Evolutionary conservation across 2,113 vertebrate species (phyloP), one percentile per base, ranked within the genome.

Genomic region (Pseudopipra pipra): DNA sequence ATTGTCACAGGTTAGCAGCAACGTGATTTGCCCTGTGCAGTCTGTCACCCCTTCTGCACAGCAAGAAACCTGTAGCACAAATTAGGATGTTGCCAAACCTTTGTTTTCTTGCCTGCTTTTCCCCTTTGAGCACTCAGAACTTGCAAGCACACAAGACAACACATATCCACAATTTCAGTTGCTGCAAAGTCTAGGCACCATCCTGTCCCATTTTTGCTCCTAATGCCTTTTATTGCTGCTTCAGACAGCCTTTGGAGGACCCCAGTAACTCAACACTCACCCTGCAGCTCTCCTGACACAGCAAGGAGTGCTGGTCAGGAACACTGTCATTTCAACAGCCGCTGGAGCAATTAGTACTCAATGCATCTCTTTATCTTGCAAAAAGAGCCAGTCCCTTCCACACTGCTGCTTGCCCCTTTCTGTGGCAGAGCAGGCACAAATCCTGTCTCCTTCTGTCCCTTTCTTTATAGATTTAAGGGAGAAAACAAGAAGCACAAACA

Each of bases 301-400:
- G 58, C 52, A 67, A 47, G 52, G 39, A 54, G 27, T 8, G 1
- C 49, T 63, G 20, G 3, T 58, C 56, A 85, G 56, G n/a, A 78
- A 10, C 41, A 27, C 0, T 0, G 2, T 4, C 20, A 47, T 70
- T 88, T 73, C n/a, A 67, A 44, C 44, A 51, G 25, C 55, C n/a
- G 20, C 43, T 77, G 8, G 27, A 70, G 28, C 27, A 76, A 41
- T 70, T 35, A 41, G 22, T 28, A 35, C 43, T 81, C 28, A 39
- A 27, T 31, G 4, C 8, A 55, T 19, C 6, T 12, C 20, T 59
- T 85, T 51, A 56, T 20, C 65, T 74, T 63, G 20, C 7, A 17
- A 63, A 67, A 90, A 51, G 14, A 73, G 1, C 5, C 18, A 39
- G 20, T 22, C 21, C 22, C 18, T 49, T 46, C 79, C 17, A 46